Evolutionary conservation across 2,797 vertebrate genomes (phyloP), one percentile per base, ranked within the genome.

Genomic region (Cuniculus paca): DNA sequence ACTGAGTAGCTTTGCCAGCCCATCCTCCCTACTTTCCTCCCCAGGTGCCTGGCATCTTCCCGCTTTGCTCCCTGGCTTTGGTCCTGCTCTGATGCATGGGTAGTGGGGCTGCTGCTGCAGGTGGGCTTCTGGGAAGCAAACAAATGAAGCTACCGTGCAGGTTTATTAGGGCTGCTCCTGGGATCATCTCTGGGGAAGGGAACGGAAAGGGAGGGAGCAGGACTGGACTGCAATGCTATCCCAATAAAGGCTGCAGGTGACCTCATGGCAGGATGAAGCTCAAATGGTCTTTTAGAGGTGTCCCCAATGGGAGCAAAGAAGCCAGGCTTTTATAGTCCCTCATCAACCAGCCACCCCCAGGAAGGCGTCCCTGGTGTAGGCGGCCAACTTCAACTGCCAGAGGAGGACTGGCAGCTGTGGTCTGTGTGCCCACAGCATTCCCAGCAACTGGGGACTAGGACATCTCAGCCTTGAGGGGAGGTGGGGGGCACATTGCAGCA

Each of bases 301-400:
- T 85, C 83, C 52, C 0, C 17, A 45, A 11, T 5, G 50, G 24
- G 3, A 26, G 11, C 31, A 17, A 48, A 81, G 52, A 58, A 45
- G 31, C 50, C 10, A 50, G 90, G 36, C 17, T 39, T 87, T 79
- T 45, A 61, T 70, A 0, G 36, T 45, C 52, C 19, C 52, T 54
- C 2, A 1, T 26, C 0, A 0, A 24, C 54, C 31, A 19, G 80
- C 74, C 17, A n/a, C 6, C 12, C 48, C 54, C 52, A 14, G 63
- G 52, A 39, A 36, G 45, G 13, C 48, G 52, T 28, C 31, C 19
- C 52, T 34, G 63, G 75, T 48, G 12, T 81, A 34, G 24, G 34
- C 0, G 17, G 11, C 26, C n/a, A 13, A 16, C 17, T 54, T 54
- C 52, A 54, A 16, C 0, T 4, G 9, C 14, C 54, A 12, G 4